Conservation (phyloP, 2,888 invertebrate genomes). For the Cepaea hortensis region DNA sequence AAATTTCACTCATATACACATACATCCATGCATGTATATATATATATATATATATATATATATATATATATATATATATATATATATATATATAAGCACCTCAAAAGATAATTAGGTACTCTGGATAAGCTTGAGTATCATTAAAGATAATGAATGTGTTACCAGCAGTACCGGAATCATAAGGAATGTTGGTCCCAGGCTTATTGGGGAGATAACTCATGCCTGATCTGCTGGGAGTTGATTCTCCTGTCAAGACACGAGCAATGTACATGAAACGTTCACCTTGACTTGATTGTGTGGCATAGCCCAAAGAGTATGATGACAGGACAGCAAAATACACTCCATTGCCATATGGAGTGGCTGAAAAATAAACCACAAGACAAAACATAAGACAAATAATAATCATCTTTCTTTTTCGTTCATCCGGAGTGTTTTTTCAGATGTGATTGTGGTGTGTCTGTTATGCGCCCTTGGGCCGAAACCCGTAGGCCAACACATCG, state of each 20-base stretch:
- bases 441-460: no score
- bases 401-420: no score
- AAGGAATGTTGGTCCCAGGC: slow-evolving; percentile 52
- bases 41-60: no score
- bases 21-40: no score
- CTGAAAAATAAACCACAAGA: slow-evolving; percentile 53
- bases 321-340: slow-evolving; percentile 70
- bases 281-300: slow-evolving; percentile 53
- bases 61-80: no score
- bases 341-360: slow-evolving; percentile 66
- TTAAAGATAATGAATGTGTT: slow-evolving; percentile 70
- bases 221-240: slow-evolving; percentile 50
- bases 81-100: not conserved
- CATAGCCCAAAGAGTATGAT: slow-evolving; percentile 62
- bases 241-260: slow-evolving; percentile 66
- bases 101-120: slow-evolving; percentile 67
- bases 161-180: slow-evolving; percentile 68
- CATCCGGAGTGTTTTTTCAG: no score
- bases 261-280: slow-evolving; percentile 62
- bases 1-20: no score
- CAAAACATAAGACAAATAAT: not conserved
- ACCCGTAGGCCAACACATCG: no score
- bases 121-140: slow-evolving; percentile 72
- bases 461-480: no score
- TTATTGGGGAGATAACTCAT: slow-evolving; percentile 62